phyloP scores from a whole-genome alignment of 2,113 vertebrate species.

The Platysternon megacephalum region DNA sequence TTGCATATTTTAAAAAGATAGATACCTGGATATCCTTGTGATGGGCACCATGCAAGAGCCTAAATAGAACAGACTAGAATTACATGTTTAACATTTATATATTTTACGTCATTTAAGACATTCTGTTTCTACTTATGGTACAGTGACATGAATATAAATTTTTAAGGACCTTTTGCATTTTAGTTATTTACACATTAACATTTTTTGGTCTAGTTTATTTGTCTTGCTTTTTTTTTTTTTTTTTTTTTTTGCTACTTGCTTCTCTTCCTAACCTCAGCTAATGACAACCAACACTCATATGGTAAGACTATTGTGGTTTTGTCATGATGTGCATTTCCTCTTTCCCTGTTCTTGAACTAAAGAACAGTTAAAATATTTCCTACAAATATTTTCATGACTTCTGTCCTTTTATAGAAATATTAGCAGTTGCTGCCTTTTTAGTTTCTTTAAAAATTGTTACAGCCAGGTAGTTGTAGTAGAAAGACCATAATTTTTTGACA shows the following conservation, averaged over 20 bases:
- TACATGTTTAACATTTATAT: constrained; percentile 16
- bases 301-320: constrained; percentile 90
- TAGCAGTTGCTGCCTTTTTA: not conserved
- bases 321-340: constrained; percentile 72
- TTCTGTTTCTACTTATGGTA: constrained; percentile 44
- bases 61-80: not conserved
- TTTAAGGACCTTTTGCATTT: constrained; percentile 78
- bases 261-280: constrained; percentile 94
- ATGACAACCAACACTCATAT: constrained; percentile 97
- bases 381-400: constrained; percentile 59
- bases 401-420: constrained; percentile 36
- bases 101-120: constrained; percentile 40
- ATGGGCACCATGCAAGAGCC: not conserved
- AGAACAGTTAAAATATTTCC: constrained; percentile 69
- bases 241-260: constrained; percentile 84
- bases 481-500: not conserved
- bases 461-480: not conserved
- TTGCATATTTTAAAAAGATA: not conserved
- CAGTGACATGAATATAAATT: constrained; percentile 63
- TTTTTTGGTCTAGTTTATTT: constrained; percentile 84
- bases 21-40: not conserved
- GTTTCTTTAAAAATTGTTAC: not conserved
- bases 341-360: constrained; percentile 74
- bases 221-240: constrained; percentile 84
- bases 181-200: constrained; percentile 83